Conservation (phyloP, 2,888 invertebrate genomes). For the Tachystola acroxantha region DNA sequence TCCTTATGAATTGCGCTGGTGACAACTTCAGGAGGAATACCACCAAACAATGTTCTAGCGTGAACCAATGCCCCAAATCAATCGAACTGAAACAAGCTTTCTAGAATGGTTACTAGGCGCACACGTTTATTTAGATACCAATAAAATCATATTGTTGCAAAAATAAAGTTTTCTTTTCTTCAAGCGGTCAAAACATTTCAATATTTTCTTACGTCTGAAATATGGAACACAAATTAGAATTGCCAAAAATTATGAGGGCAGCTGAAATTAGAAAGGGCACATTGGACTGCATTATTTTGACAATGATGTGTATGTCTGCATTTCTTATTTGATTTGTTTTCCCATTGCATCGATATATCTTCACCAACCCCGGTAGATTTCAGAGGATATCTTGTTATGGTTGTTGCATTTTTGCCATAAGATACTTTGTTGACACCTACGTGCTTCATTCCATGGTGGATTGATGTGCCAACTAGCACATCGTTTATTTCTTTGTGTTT, state of each 20-base stretch:
- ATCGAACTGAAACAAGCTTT: neutral
- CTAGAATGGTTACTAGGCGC: neutral
- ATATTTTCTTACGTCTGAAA: neutral
- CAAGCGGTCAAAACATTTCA: too few relatives aligned
- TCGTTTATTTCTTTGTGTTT: neutral
- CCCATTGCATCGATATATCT: neutral
- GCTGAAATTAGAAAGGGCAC: neutral
- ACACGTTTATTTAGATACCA: neutral
- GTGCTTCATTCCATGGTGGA: neutral
- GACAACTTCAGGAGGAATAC: neutral
- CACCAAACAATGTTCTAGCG: neutral
- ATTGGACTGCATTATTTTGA: neutral
- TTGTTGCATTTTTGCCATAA: slow-evolving; percentile 24
- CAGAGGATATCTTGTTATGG: slow-evolving; percentile 31
- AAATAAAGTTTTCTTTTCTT: neutral
- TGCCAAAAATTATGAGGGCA: neutral
- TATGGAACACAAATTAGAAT: neutral
- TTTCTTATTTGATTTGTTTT: neutral
- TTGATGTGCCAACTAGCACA: neutral
- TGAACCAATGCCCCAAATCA: neutral
- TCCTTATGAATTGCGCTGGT: slow-evolving; percentile 20
- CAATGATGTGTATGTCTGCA: neutral
- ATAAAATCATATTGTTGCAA: neutral
- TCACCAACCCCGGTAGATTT: slow-evolving; percentile 27
- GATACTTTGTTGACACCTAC: neutral